Conservation (phyloP, 2,113 vertebrate genomes). For the Callionymus lyra region DNA sequence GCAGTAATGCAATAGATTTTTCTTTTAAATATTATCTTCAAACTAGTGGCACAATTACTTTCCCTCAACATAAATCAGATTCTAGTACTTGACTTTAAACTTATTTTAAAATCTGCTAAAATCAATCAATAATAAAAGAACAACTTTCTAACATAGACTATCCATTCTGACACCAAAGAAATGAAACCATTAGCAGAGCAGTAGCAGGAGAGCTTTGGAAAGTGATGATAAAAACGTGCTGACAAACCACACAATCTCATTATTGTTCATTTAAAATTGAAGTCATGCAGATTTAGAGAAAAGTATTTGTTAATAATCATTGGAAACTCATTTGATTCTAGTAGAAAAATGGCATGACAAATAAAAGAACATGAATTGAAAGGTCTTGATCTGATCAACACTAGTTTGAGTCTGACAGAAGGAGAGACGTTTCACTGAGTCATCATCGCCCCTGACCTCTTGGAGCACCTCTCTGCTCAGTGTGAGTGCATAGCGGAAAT, state of each 20-base stretch:
- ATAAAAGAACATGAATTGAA: constrained; percentile 20
- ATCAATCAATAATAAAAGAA: too few relatives aligned
- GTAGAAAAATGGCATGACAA: constrained; percentile 13
- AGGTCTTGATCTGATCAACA: constrained; percentile 27
- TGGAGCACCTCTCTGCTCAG: constrained; percentile 85
- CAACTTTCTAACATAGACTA: too few relatives aligned
- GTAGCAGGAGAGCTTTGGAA: too few relatives aligned
- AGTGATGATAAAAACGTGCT: constrained; percentile 27
- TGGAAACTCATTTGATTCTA: constrained; percentile 9
- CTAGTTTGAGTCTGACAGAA: constrained; percentile 34
- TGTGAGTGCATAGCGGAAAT: constrained; percentile 82
- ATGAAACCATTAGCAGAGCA: too few relatives aligned
- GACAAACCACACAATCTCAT: constrained; percentile 10
- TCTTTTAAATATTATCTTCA: too few relatives aligned
- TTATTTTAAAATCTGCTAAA: too few relatives aligned
- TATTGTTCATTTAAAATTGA: constrained; percentile 21
- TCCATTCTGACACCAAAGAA: too few relatives aligned
- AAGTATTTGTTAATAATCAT: too few relatives aligned
- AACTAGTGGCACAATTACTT: too few relatives aligned
- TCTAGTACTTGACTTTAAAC: too few relatives aligned
- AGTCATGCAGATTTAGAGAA: constrained; percentile 39
- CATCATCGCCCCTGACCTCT: constrained; percentile 74
- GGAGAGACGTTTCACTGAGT: constrained; percentile 30
- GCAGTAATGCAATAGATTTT: too few relatives aligned
- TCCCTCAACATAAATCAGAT: too few relatives aligned